These are phyloP conservation scores for Nibea coibor DNA, from an alignment of 2,113 vertebrate genomes.

Conservation along the genomic window DNA sequence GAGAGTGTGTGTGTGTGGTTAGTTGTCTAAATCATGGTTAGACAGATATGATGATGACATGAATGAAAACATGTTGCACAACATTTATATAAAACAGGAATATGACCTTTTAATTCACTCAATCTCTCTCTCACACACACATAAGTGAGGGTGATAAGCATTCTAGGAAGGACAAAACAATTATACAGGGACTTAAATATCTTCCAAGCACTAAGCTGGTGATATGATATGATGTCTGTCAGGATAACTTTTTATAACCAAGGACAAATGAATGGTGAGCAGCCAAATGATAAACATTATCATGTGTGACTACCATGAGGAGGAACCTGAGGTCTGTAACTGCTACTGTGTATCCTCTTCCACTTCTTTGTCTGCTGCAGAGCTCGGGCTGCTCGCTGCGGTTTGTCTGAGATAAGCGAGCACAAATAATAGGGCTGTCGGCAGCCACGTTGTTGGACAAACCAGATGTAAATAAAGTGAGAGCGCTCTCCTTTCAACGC, in stretches of 20 bases:
- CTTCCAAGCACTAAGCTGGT: background rate
- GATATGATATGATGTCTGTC: slow-evolving; percentile 19
- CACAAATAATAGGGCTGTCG: background rate
- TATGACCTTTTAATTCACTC: background rate
- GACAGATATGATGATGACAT: slow-evolving; percentile 33
- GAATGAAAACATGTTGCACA: slow-evolving; percentile 27
- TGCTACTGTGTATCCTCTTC: background rate
- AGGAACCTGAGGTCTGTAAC: background rate
- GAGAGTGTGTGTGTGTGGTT: slow-evolving; percentile 30
- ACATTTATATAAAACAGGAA: slow-evolving; percentile 1
- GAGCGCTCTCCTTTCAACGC: background rate
- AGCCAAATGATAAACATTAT: slow-evolving; percentile 38
- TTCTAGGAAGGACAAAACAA: slow-evolving; percentile 35
- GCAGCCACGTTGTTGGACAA: background rate
- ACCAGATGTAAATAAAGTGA: slow-evolving; percentile 43
- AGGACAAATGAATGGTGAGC: slow-evolving; percentile 37
- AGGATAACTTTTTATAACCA: slow-evolving; percentile 39
- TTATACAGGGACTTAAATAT: slow-evolving; percentile 21
- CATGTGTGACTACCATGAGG: slow-evolving; percentile 7
- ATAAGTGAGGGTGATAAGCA: background rate
- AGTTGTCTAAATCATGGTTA: slow-evolving; percentile 41
- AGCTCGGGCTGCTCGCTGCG: background rate
- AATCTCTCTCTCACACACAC: background rate
- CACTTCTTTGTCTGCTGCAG: background rate
- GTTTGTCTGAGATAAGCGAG: background rate